A percentile compares a stretch with the other conserved stretches of the same genome.
These are phyloP conservation scores for Zosterops hypoxanthus DNA, from an alignment of 2,113 vertebrate genomes.

Conservation along the genomic window DNA sequence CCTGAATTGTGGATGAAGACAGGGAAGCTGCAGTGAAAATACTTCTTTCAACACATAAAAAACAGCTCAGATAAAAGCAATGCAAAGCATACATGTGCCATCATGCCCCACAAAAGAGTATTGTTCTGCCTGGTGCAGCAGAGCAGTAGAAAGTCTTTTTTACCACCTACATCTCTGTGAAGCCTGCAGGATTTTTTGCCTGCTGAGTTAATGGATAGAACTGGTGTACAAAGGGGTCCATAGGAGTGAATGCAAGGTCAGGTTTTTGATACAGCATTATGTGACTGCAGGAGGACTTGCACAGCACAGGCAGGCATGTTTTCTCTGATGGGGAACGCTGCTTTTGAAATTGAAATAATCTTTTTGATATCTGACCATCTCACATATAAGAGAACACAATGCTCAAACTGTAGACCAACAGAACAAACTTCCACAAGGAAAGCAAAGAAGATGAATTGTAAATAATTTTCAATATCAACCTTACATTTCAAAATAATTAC, in stretches of 20 bases:
- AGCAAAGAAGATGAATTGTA: neutral
- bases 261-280: neutral
- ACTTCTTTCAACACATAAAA: neutral
- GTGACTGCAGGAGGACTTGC: neutral
- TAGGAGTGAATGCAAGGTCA: neutral
- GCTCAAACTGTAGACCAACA: neutral
- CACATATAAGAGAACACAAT: neutral
- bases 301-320: neutral
- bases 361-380: neutral
- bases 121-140: neutral
- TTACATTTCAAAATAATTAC: neutral
- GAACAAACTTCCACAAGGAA: neutral
- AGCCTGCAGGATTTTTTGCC: neutral
- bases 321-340: neutral
- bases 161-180: neutral
- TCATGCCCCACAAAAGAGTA: fast-evolving
- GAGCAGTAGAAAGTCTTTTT: neutral
- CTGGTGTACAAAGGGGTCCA: neutral
- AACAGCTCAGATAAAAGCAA: neutral
- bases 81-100: neutral
- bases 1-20: neutral
- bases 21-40: neutral
- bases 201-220: neutral
- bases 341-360: neutral
- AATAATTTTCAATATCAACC: neutral